These are phyloP conservation scores for Poecilia latipinna DNA, from an alignment of 2,113 vertebrate genomes.

Conservation along the genomic window DNA sequence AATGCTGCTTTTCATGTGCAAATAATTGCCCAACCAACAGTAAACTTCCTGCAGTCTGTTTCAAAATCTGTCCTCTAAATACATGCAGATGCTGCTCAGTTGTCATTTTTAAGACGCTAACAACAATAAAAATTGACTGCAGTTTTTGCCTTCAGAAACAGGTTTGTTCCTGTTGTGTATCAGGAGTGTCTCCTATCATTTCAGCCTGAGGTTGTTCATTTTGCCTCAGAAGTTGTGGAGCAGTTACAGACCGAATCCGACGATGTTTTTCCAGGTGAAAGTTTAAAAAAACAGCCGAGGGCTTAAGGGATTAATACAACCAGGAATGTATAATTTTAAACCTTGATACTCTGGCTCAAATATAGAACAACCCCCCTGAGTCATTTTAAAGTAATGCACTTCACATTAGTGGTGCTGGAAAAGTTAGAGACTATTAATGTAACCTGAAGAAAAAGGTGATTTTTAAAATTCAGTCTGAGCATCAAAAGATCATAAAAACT, in stretches of 20 bases:
- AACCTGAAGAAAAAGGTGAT: background rate
- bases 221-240: background rate
- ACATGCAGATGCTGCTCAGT: background rate
- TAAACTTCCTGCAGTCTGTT: background rate
- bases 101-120: background rate
- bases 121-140: background rate
- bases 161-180: background rate
- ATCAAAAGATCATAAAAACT: no score
- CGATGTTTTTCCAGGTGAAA: background rate
- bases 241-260: background rate
- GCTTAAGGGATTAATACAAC: background rate
- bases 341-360: background rate
- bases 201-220: constrained; percentile 1
- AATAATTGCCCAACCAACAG: background rate
- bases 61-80: background rate
- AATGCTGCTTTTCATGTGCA: background rate
- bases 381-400: background rate
- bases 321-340: background rate
- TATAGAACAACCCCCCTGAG: background rate
- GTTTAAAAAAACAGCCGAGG: background rate
- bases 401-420: background rate
- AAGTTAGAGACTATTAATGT: background rate
- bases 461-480: background rate
- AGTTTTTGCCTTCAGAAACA: background rate
- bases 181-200: constrained; percentile 3